A percentile compares a stretch with the other conserved stretches of the same genome.
phyloP scores from a whole-genome alignment of 2,888 invertebrate species.

The Augochlorella aurata region DNA sequence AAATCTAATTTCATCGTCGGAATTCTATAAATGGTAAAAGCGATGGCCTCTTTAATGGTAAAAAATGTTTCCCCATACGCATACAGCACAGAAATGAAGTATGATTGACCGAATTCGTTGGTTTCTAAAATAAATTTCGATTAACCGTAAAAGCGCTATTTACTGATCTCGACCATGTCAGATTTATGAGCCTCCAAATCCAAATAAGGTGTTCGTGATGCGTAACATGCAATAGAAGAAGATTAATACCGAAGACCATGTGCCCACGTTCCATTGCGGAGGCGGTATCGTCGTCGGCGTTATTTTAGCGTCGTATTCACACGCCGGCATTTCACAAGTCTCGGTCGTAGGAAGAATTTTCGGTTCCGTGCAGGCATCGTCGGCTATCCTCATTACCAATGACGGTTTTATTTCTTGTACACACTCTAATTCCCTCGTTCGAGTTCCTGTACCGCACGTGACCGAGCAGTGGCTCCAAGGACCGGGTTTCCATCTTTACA shows the following conservation, averaged over 20 bases:
- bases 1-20: not conserved
- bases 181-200: conserved; percentile 3
- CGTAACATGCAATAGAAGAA: not conserved
- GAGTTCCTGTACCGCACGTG: conserved; percentile 89
- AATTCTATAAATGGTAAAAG: not conserved
- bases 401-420: conserved; percentile 84
- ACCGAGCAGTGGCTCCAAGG: conserved; percentile 91
- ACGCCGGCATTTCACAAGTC: conserved; percentile 81
- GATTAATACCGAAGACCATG: conserved; percentile 84
- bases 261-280: conserved; percentile 83
- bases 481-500: conserved; percentile 86
- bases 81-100: not conserved
- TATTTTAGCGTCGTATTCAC: conserved; percentile 65
- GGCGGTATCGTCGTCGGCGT: conserved; percentile 41
- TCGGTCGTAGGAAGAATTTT: conserved; percentile 82
- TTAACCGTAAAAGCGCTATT: not conserved
- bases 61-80: not conserved
- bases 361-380: conserved; percentile 85
- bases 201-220: not conserved
- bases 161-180: not conserved
- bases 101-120: not conserved
- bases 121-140: not conserved
- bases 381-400: conserved; percentile 84
- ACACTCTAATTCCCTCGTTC: conserved; percentile 89
- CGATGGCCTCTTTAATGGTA: not conserved